These are phyloP conservation scores for Catostomus latipinnis DNA, from an alignment of 2,797 vertebrate genomes.

Conservation along the genomic window DNA sequence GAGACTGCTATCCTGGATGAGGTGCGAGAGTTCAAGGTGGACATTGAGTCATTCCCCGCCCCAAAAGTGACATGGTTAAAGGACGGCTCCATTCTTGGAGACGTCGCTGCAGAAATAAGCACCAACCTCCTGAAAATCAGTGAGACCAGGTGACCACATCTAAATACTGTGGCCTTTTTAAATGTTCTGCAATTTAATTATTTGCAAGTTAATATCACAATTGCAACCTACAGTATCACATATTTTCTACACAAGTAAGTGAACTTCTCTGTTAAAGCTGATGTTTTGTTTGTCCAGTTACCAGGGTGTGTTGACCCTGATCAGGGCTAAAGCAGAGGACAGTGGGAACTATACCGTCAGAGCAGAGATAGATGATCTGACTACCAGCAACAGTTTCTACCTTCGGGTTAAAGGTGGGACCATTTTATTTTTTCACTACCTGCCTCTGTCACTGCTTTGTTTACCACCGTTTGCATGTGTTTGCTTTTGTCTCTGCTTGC, in stretches of 20 bases:
- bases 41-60: conserved; percentile 86
- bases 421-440: conserved; percentile 15
- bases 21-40: conserved; percentile 86
- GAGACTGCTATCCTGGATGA: conserved; percentile 90
- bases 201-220: too few species aligned
- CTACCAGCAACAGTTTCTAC: conserved; percentile 81
- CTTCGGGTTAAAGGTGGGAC: conserved; percentile 91
- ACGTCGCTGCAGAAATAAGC: conserved; percentile 90
- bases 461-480: conserved; percentile 47
- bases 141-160: conserved; percentile 85
- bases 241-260: too few species aligned
- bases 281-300: conserved; percentile 77
- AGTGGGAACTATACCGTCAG: conserved; percentile 92
- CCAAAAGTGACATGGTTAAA: conserved; percentile 91
- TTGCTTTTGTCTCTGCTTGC: conserved; percentile 38
- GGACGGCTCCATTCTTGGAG: conserved; percentile 84
- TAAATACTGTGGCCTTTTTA: not conserved
- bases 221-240: too few species aligned
- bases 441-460: conserved; percentile 17
- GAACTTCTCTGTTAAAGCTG: not conserved
- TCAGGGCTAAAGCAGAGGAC: conserved; percentile 96
- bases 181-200: not conserved
- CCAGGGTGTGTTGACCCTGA: conserved; percentile 87
- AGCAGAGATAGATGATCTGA: conserved; percentile 86
- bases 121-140: conserved; percentile 79